These are phyloP conservation scores for Antidorcas marsupialis DNA, from an alignment of 2,113 vertebrate genomes.

Conservation along the genomic window DNA sequence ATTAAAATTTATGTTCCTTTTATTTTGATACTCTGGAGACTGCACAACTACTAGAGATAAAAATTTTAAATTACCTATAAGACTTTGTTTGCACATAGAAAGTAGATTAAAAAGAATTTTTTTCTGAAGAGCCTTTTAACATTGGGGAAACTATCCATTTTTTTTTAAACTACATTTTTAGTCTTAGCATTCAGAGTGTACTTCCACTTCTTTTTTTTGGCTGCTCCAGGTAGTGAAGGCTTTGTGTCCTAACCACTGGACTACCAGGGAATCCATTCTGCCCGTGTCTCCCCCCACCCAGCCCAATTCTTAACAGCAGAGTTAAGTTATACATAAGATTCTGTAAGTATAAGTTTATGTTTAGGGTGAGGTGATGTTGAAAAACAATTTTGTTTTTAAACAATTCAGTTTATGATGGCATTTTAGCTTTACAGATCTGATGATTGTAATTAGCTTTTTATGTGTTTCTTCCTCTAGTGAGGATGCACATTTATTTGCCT, in stretches of 20 bases:
- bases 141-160: neutral
- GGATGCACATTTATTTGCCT: neutral
- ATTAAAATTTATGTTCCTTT: neutral
- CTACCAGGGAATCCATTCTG: neutral
- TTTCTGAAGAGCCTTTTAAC: neutral
- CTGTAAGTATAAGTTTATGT: neutral
- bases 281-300: accelerated
- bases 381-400: neutral
- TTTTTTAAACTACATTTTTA: neutral
- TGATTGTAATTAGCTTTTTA: neutral
- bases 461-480: neutral
- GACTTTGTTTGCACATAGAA: neutral
- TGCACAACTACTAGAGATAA: neutral
- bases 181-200: neutral
- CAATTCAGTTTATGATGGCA: neutral
- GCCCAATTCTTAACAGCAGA: neutral
- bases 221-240: neutral
- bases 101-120: neutral
- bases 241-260: neutral
- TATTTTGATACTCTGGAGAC: neutral
- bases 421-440: neutral
- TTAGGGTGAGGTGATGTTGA: neutral
- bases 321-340: neutral
- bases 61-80: neutral
- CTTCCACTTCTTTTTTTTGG: neutral